These are phyloP conservation scores for Macroramphosus scolopax DNA, from an alignment of 2,797 vertebrate genomes.

Conservation along the genomic window DNA sequence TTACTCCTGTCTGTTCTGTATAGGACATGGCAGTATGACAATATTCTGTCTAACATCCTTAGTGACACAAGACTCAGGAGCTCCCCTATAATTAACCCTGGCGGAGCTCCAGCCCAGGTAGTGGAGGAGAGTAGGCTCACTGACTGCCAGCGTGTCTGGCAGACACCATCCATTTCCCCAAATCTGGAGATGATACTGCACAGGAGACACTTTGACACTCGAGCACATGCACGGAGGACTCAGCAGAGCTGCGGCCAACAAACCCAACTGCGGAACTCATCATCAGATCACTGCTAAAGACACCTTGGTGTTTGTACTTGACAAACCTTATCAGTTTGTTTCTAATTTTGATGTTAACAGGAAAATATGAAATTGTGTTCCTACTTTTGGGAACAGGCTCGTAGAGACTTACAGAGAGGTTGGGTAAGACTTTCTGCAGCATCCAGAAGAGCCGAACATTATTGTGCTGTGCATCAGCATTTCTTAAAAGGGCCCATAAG, in stretches of 20 bases:
- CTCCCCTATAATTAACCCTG: slow-evolving; percentile 86
- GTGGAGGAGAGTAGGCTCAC: slow-evolving; percentile 65
- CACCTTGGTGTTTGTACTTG: slow-evolving; percentile 20
- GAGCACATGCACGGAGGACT: slow-evolving; percentile 65
- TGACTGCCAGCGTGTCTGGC: slow-evolving; percentile 80
- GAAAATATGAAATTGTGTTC: not conserved
- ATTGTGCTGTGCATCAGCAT: slow-evolving; percentile 67
- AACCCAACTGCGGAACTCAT: slow-evolving; percentile 78
- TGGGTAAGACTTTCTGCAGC: slow-evolving; percentile 25
- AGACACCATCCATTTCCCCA: slow-evolving; percentile 76
- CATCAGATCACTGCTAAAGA: slow-evolving; percentile 73
- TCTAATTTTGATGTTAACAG: not conserved
- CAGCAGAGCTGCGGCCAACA: slow-evolving; percentile 71
- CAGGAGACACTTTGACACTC: slow-evolving; percentile 80
- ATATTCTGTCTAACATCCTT: slow-evolving; percentile 74
- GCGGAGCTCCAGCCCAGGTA: slow-evolving; percentile 82
- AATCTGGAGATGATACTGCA: slow-evolving; percentile 77
- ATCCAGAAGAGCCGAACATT: slow-evolving; percentile 52
- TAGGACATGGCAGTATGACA: slow-evolving; percentile 82
- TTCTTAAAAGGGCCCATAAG: slow-evolving; percentile 67
- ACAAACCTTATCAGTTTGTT: not conserved
- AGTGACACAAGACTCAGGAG: slow-evolving; percentile 79
- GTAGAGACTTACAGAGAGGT: slow-evolving; percentile 1
- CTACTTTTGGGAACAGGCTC: too few relatives aligned
- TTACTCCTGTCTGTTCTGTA: slow-evolving; percentile 74